These are phyloP conservation scores for Amiota mariae DNA, from an alignment of 2,888 invertebrate genomes.

Conservation along the genomic window DNA sequence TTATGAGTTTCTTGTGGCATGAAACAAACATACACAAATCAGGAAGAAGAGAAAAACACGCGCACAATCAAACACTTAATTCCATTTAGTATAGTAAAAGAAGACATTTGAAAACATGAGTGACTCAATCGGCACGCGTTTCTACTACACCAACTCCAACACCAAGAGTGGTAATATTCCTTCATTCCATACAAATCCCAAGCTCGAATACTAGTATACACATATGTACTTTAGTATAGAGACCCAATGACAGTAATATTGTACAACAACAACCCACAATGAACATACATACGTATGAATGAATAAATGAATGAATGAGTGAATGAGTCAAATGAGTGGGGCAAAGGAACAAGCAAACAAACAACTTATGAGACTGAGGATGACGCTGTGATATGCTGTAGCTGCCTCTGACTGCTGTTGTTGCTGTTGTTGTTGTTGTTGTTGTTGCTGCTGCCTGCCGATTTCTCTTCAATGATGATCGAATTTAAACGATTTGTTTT, in stretches of 20 bases:
- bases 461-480: constrained; percentile 59
- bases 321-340: not conserved
- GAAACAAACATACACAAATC: constrained; percentile 40
- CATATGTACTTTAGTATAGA: too few species aligned
- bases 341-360: constrained; percentile 31
- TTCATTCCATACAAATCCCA: not conserved
- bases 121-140: constrained; percentile 63
- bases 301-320: not conserved
- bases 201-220: too few species aligned
- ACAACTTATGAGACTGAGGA: constrained; percentile 24
- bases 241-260: not conserved
- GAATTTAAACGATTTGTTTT: constrained; percentile 74
- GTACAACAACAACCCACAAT: too few species aligned
- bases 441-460: constrained; percentile 26
- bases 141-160: too few species aligned
- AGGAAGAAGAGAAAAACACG: constrained; percentile 18
- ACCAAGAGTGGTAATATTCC: not conserved
- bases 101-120: constrained; percentile 37
- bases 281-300: not conserved
- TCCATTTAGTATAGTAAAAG: constrained; percentile 15
- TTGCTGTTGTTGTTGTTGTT: too few species aligned
- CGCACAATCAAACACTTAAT: constrained; percentile 42
- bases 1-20: constrained; percentile 62
- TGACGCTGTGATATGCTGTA: constrained; percentile 25
- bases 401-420: too few species aligned